Base-by-base conservation (phyloP, 2,797 vertebrate species). In the Apogon talboti region DNA sequence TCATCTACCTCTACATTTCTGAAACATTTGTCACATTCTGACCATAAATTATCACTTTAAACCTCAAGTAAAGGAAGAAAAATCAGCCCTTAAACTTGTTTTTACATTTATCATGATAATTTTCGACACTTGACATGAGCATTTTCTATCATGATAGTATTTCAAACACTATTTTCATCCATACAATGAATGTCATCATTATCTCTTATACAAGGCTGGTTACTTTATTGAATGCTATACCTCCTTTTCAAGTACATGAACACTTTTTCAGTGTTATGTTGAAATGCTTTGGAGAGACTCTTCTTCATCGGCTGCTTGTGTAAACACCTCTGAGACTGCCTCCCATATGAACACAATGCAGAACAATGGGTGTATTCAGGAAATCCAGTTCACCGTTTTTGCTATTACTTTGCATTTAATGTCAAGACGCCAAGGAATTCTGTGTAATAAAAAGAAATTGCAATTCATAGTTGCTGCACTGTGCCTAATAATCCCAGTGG, bases 381-480 rank as follows among this genome's bases (percentile, higher is more conserved):
- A 66, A 58, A 74, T 63, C 30, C 38, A 47, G 16, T 64, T 77
- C 35, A 14, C 40, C 2, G 1, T 43, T 65, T 78, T 51, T 57
- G 19, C 14, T 13, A 60, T 79, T 71, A 63, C 56, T 18, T 15
- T 67, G 51, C 61, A 61, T 73, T 74, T 57, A 55, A 72, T 83
- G 73, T 85, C 37, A 65, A 83, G 79, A 79, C 73, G 18, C 55
- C 0, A 11, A 65, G 55, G 61, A 76, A 53, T 71, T 61, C 43
- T 18, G 61, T 57, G 66, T 46, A 74, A 79, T 73, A 81, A 79
- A 67, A 78, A 72, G 7, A 37, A 47, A 57, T 24, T 48, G 58
- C 68, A 51, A 76, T 66, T 67, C 57, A 71, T 15, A 40, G 62
- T 51, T 67, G 68, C 56, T 49, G 44, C 30, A 12, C 19, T 11